Percentiles rank a stretch among this genome's conserved stretches.
Conservation (phyloP, 1,140 invertebrate genomes). For the Leptestheria dahalacensis region DNA sequence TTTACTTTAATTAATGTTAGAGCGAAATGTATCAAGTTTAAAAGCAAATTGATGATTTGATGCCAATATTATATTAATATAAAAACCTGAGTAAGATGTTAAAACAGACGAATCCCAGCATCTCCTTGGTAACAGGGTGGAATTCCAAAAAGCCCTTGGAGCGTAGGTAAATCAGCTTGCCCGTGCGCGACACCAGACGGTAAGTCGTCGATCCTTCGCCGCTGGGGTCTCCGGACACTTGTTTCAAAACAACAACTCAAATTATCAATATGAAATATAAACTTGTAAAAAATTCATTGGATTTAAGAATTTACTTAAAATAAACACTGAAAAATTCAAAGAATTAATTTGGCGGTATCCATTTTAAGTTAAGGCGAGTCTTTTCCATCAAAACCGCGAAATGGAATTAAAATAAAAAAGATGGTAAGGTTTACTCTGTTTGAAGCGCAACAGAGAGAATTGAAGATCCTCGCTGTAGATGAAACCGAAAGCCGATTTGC, state of each 20-base stretch:
- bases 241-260: conserved; percentile 23
- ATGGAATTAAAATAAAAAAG: too few species aligned
- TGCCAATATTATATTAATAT: conserved; percentile 8
- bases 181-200: conserved; percentile 55
- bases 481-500: conserved; percentile 62
- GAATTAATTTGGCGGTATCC: too few species aligned
- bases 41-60: background rate
- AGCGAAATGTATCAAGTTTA: background rate
- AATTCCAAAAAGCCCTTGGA: conserved; percentile 63
- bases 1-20: conserved; percentile 10
- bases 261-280: conserved; percentile 6
- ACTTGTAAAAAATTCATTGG: background rate
- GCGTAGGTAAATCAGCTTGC: conserved; percentile 60
- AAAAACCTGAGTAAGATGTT: conserved; percentile 58
- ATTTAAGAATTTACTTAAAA: too few species aligned
- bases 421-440: background rate
- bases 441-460: conserved; percentile 43
- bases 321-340: conserved; percentile 5
- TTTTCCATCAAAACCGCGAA: too few species aligned
- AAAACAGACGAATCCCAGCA: conserved; percentile 66
- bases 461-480: conserved; percentile 71
- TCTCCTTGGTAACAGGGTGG: conserved; percentile 46
- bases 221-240: conserved; percentile 66
- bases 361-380: too few species aligned
- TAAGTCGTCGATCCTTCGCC: conserved; percentile 64